These are phyloP conservation scores for Chloroceryle aenea DNA, from an alignment of 2,113 vertebrate species.

Conservation along the genomic window DNA sequence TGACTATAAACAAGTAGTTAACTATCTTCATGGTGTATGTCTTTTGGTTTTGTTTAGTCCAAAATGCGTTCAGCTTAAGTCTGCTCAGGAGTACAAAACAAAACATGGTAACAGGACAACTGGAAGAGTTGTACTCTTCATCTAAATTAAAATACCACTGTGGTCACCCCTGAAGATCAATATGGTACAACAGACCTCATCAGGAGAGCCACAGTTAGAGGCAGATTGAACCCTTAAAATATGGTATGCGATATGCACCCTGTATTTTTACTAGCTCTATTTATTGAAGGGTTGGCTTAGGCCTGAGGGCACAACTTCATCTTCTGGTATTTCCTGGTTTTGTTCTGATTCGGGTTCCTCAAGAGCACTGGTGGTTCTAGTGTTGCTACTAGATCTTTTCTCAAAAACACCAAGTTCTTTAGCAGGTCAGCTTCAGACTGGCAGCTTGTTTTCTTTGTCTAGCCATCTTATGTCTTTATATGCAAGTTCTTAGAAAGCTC, in stretches of 20 bases:
- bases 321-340: not conserved
- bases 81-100: not conserved
- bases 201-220: not conserved
- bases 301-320: not conserved
- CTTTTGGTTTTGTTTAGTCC: not conserved
- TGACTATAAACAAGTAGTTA: not conserved
- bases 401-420: not conserved
- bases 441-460: not conserved
- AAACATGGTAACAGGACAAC: not conserved
- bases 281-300: not conserved
- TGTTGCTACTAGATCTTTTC: not conserved
- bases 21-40: not conserved
- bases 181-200: not conserved
- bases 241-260: rapidly evolving
- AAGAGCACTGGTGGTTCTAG: not conserved
- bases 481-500: not conserved
- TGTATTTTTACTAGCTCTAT: not conserved
- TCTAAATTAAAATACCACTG: not conserved
- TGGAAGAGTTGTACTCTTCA: not conserved
- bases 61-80: not conserved
- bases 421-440: not conserved
- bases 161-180: not conserved
- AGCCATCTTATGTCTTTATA: not conserved
- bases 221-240: not conserved
- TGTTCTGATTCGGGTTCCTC: not conserved